Conservation (phyloP, 2,113 vertebrate genomes). For the Seriola rivoliana region DNA sequence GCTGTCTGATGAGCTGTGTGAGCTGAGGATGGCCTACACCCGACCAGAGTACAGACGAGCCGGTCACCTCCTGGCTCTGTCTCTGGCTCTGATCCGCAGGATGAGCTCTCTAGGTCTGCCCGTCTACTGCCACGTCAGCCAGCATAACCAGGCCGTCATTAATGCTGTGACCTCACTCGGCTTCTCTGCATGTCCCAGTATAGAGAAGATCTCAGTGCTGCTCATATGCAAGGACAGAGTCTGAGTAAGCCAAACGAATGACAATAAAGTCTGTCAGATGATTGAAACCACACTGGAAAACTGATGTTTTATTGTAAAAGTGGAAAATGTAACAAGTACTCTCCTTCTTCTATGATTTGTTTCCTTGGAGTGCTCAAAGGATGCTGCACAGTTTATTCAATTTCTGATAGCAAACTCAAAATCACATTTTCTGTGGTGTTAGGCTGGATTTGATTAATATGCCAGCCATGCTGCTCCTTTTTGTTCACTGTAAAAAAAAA, state of each 20-base stretch:
- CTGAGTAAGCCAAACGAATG: constrained; percentile 7
- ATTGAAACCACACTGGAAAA: constrained; percentile 8
- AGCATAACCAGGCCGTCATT: constrained; percentile 48
- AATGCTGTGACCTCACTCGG: constrained; percentile 8
- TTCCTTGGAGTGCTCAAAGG: not conserved
- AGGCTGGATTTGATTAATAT: constrained; percentile 23
- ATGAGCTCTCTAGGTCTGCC: constrained; percentile 71
- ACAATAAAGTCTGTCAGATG: not conserved
- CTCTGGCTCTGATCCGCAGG: constrained; percentile 56
- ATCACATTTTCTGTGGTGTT: constrained; percentile 20
- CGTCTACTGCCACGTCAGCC: constrained; percentile 66
- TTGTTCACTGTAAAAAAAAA: not conserved
- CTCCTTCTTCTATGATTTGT: constrained; percentile 10
- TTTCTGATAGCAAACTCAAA: constrained; percentile 33
- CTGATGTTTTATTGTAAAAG: constrained; percentile 2
- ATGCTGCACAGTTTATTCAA: not conserved
- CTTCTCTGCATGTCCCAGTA: constrained; percentile 4
- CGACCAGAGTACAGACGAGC: constrained; percentile 68
- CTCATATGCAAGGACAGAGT: constrained; percentile 24
- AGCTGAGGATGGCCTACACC: constrained; percentile 75
- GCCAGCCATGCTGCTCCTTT: not conserved
- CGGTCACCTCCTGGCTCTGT: constrained; percentile 66
- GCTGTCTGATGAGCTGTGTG: constrained; percentile 78
- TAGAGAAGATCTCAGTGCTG: constrained; percentile 27
- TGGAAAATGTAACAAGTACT: constrained; percentile 1